phyloP scores from a whole-genome alignment of 2,113 vertebrate species.

The Struthidea cinerea region DNA sequence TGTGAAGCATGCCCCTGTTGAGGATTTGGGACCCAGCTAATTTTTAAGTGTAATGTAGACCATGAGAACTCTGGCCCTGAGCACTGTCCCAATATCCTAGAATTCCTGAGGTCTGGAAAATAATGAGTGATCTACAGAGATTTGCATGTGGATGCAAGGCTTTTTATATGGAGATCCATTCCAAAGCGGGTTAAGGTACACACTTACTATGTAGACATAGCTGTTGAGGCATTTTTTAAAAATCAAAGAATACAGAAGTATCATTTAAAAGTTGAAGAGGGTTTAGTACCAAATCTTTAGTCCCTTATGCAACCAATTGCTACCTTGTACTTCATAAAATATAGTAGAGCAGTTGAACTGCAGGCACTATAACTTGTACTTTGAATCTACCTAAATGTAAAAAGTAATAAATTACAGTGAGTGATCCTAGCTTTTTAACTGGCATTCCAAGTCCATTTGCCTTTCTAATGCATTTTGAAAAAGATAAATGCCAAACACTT shows the following conservation, averaged over 20 bases:
- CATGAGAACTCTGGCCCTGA: not conserved
- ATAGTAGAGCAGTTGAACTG: not conserved
- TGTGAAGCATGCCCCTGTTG: not conserved
- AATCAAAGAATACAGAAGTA: not conserved
- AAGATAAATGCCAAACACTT: slow-evolving; percentile 19
- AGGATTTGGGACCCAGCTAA: not conserved
- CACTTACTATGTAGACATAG: not conserved
- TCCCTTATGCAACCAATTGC: slow-evolving; percentile 37
- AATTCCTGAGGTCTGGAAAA: not conserved
- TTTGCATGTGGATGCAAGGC: not conserved
- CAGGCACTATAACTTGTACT: not conserved
- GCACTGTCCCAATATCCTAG: not conserved
- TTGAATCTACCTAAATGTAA: slow-evolving; percentile 15
- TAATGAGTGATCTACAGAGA: not conserved
- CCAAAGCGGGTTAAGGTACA: not conserved
- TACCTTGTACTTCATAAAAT: slow-evolving; percentile 30
- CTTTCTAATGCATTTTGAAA: slow-evolving; percentile 31
- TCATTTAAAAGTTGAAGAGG: not conserved
- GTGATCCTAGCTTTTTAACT: not conserved
- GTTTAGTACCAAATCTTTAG: slow-evolving; percentile 3
- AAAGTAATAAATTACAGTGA: slow-evolving; percentile 13
- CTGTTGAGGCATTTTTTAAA: not conserved
- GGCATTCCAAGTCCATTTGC: slow-evolving; percentile 15
- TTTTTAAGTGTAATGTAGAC: not conserved
- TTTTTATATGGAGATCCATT: not conserved